A percentile compares a stretch with the other conserved stretches of the same genome.
phyloP scores from a whole-genome alignment of 1,140 invertebrate species.

The Brachionus sp. region DNA sequence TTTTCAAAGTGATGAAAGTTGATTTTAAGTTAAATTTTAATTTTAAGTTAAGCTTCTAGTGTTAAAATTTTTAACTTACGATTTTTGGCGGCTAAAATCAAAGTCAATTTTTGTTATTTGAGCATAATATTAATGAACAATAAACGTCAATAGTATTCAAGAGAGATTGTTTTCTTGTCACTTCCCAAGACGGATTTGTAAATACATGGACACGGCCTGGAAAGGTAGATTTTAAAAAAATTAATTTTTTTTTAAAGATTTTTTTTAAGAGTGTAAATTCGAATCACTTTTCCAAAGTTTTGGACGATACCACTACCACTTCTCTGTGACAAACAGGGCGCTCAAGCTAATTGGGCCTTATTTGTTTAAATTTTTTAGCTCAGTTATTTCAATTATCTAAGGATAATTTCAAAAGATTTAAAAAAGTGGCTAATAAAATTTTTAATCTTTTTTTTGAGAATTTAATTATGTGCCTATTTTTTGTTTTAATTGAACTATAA shows the following conservation, averaged over 20 bases:
- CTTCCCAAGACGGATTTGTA: constrained; percentile 95
- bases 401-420: neutral
- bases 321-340: neutral
- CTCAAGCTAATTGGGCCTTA: neutral
- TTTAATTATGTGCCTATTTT: neutral
- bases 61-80: neutral
- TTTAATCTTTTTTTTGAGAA: neutral
- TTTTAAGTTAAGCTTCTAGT: too few species aligned
- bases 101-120: neutral
- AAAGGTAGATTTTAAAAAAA: constrained; percentile 49
- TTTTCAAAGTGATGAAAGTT: too few species aligned
- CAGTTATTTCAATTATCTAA: neutral
- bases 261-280: constrained; percentile 46
- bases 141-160: constrained; percentile 88
- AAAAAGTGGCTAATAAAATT: neutral
- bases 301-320: neutral
- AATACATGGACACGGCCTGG: constrained; percentile 93
- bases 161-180: constrained; percentile 91
- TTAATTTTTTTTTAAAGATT: neutral
- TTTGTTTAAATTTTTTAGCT: neutral
- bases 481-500: too few species aligned
- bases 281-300: constrained; percentile 47
- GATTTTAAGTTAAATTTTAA: too few species aligned
- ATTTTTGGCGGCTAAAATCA: too few species aligned
- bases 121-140: too few species aligned